Conservation (phyloP, 1,140 invertebrate species). For the Bradynema listronoti region DNA sequence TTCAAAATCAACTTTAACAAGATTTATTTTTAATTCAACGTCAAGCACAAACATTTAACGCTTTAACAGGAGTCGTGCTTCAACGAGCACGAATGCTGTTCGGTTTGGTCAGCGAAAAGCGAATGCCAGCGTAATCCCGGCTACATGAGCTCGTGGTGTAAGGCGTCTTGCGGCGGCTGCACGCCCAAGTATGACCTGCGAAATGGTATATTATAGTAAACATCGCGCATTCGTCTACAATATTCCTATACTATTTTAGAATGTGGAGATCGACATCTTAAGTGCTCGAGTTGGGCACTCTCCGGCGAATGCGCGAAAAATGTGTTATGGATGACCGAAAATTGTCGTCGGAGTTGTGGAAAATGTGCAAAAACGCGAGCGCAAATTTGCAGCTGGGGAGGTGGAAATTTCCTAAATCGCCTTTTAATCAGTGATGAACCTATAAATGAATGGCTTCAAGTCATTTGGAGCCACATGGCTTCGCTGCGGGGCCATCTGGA, state of each 20-base stretch:
- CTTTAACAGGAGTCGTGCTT: constrained; percentile 29
- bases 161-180: constrained; percentile 39
- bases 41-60: too few species aligned
- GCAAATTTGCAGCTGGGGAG: constrained; percentile 23
- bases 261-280: constrained; percentile 39
- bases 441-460: too few species aligned
- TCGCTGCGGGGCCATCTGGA: too few species aligned
- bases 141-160: constrained; percentile 47
- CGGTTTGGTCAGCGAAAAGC: constrained; percentile 36
- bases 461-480: too few species aligned
- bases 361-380: constrained; percentile 26
- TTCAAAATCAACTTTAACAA: too few species aligned
- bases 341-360: constrained; percentile 28
- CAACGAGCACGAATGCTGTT: constrained; percentile 46
- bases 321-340: constrained; percentile 41
- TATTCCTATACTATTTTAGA: constrained; percentile 40
- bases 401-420: too few species aligned
- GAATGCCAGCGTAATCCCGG: constrained; percentile 33
- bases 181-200: constrained; percentile 30
- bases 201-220: too few species aligned
- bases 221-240: too few species aligned
- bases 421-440: too few species aligned
- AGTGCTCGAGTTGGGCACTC: constrained; percentile 31
- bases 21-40: too few species aligned
- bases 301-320: constrained; percentile 44